Evolutionary conservation across 2,113 vertebrate species (phyloP), one percentile per base, ranked within the genome.

Genomic region (Amblyopsis rosae): DNA sequence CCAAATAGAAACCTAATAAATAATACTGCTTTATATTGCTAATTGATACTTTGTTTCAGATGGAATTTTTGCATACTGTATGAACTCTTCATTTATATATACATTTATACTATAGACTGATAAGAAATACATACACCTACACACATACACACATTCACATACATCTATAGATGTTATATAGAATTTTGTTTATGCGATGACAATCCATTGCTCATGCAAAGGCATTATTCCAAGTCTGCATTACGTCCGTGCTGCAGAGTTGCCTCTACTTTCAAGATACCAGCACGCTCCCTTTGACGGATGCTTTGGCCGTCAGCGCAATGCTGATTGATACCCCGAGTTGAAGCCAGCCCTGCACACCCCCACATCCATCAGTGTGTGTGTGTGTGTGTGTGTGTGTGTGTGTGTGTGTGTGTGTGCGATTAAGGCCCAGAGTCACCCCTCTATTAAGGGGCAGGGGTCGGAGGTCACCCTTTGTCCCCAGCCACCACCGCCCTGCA

Each of bases 391-490:
- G 65, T 62, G 66, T 60, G 55, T 69, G 63, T 83, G 50, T 85
- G 73, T 19, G 26, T 26, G 26, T 26, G n/a, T n/a, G 68, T 76
- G 65, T 62, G 66, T 60, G 55, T 69, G 63, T 83, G 50, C 84
- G 73, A 87, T 83, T 80, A 86, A 83, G 66, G 35, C 53, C 49
- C 69, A 35, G 53, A 59, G 51, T 74, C 69, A 64, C 11, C 62
- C 54, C 51, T 75, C 74, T 77, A 58, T 74, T 63, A 53, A 26
- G 13, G 56, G 55, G 48, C 70, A 65, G n/a, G 11, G 55, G 32
- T 59, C 79, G 41, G 59, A 69, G 70, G 79, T 77, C 79, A 67
- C 51, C 70, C 76, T 70, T n/a, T 84, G 79, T 81, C 81, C 79
- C 70, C 19, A 41, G 68, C 65, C 19, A 2, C 72, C 51, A 67